Percentiles rank a stretch among this genome's conserved stretches.
These are phyloP conservation scores for Lacerta bilineata DNA, from an alignment of 2,797 vertebrate species.

Conservation along the genomic window DNA sequence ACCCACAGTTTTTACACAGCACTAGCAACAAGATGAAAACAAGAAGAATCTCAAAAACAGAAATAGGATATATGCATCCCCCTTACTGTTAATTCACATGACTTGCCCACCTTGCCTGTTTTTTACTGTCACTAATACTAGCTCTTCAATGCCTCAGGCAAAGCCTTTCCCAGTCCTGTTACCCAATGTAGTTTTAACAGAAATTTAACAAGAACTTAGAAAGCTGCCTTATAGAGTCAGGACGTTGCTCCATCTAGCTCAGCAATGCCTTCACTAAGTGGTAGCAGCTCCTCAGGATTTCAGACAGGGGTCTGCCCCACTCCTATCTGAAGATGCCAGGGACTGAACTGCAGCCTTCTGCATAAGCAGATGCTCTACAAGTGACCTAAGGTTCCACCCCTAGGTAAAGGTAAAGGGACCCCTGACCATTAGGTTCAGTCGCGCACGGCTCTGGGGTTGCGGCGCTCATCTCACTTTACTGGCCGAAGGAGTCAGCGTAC, in stretches of 20 bases:
- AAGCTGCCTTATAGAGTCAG: too few relatives aligned
- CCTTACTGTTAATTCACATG: neutral
- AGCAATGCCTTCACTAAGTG: too few relatives aligned
- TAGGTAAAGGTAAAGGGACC: too few relatives aligned
- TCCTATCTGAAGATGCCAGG: neutral
- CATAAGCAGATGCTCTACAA: neutral
- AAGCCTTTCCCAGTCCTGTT: neutral
- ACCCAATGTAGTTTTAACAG: neutral
- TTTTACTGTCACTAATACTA: neutral
- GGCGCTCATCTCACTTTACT: too few relatives aligned
- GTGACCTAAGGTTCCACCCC: neutral
- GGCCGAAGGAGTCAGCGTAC: too few relatives aligned
- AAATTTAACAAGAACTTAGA: neutral
- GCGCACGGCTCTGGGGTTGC: too few relatives aligned
- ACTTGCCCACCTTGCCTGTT: neutral
- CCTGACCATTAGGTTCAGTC: too few relatives aligned
- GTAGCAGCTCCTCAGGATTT: too few relatives aligned
- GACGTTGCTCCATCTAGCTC: too few relatives aligned
- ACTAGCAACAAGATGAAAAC: neutral
- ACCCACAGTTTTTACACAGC: neutral
- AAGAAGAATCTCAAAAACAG: neutral
- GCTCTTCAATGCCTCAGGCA: neutral
- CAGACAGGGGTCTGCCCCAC: too few relatives aligned
- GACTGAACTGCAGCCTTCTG: neutral
- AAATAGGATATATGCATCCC: neutral